phyloP scores from a whole-genome alignment of 2,113 vertebrate species.

The Calyptommatus sinebrachiatus region DNA sequence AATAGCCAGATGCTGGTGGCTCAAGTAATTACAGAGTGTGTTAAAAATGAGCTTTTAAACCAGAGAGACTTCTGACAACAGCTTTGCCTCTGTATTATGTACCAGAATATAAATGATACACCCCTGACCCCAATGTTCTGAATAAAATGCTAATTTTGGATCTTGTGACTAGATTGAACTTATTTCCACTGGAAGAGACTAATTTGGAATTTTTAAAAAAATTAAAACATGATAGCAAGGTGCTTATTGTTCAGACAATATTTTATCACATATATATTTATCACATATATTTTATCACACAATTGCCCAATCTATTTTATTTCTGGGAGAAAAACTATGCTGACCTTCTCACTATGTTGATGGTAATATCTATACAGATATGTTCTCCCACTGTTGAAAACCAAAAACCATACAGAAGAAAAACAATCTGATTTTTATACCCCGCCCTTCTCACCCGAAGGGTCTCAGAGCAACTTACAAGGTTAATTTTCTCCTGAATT shows the following conservation, averaged over 20 bases:
- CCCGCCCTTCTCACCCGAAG: no score
- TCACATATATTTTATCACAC: not conserved
- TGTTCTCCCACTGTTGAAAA: not conserved
- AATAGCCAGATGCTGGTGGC: constrained; percentile 71
- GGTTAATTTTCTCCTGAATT: no score
- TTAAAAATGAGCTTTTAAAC: constrained; percentile 87
- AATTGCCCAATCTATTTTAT: not conserved
- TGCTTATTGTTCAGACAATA: not conserved
- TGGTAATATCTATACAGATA: not conserved
- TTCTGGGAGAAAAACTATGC: not conserved
- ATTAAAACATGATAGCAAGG: constrained; percentile 16
- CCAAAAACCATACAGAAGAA: not conserved
- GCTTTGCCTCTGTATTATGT: constrained; percentile 95
- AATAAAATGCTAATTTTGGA: constrained; percentile 99
- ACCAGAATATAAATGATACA: constrained; percentile 92
- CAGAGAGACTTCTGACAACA: constrained; percentile 85
- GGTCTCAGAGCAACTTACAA: no score
- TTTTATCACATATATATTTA: constrained; percentile 10
- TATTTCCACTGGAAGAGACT: constrained; percentile 57
- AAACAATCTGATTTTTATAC: no score
- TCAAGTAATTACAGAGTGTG: constrained; percentile 75
- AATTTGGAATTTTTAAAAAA: constrained; percentile 27
- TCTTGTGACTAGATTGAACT: constrained; percentile 80
- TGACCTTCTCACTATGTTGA: not conserved
- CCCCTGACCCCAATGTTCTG: constrained; percentile 96